Evolutionary conservation across 2,888 invertebrate genomes (phyloP), one percentile per base, ranked within the genome.

Genomic region (Epinotia demarniana): DNA sequence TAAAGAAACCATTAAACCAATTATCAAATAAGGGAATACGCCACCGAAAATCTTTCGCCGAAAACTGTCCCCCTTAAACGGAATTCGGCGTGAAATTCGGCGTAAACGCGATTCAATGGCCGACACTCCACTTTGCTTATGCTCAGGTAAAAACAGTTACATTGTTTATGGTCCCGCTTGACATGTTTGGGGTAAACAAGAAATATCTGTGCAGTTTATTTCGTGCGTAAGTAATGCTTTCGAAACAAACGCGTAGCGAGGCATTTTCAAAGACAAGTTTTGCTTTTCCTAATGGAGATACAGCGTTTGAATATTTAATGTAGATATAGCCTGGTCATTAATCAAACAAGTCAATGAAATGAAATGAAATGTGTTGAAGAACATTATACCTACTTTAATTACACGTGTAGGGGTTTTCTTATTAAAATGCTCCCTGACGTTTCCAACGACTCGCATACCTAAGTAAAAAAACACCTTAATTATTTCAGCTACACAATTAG

Each of bases 21-120:
- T 63, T 27, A 64, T 8, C 23, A 64, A 57, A 43, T 46, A 19
- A 55, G 75, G 71, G 61, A 55, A 67, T 23, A 71, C 67, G 43
- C 46, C 27, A 27, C 64, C 64, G 53, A 53, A 64, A 70, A 66
- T 27, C 11, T 53, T 71, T 75, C 71, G 27, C 11, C 60, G 55
- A 71, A 75, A 66, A 43, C n/a, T 19, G 70, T 39, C 13, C 46
- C 46, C 18, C 18, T n/a, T 63, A 63, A 63, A 19, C 13, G 19
- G 63, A 75, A 75, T 75, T 71, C 66, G 61, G 66, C 71, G 72
- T 72, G 66, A 66, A 60, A 57, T 57, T 58, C 68, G 68, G 43
- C 49, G 64, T 66, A 67, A 55, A 55, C 55, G 67, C 18, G 18
- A 18, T 33, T 69, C 23, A 69, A 69, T 69, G 58, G 60, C 18